phyloP scores from a whole-genome alignment of 2,113 vertebrate genomes.

The Steatornis caripensis region DNA sequence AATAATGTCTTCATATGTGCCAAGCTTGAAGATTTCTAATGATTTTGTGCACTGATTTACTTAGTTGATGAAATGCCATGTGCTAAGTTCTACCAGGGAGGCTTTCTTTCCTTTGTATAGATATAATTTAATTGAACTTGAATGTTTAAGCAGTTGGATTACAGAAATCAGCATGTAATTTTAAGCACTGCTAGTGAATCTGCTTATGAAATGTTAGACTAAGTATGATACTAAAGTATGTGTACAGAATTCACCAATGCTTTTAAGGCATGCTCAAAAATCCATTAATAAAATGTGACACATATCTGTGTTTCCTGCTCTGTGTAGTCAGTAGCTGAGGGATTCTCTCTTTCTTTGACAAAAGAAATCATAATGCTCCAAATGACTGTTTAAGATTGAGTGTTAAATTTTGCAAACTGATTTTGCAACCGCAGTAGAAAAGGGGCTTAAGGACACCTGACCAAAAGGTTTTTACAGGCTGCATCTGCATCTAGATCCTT shows the following conservation, averaged over 20 bases:
- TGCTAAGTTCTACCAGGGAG: background rate
- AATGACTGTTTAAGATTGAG: background rate
- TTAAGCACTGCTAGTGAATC: background rate
- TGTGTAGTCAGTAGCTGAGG: background rate
- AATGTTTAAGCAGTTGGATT: background rate
- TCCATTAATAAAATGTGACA: background rate
- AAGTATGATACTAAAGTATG: background rate
- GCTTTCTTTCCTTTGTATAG: background rate
- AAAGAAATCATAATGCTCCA: background rate
- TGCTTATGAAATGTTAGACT: background rate
- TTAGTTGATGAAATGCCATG: background rate
- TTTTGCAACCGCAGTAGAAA: background rate
- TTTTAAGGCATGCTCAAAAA: background rate
- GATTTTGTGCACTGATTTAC: background rate
- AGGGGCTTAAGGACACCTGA: background rate
- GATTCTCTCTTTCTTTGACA: background rate
- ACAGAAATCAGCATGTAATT: background rate
- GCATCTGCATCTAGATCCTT: background rate
- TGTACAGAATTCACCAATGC: background rate
- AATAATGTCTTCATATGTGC: background rate
- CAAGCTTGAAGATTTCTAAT: background rate
- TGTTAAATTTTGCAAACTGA: background rate
- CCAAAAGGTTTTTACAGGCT: background rate
- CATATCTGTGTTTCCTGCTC: background rate
- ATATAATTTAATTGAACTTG: background rate